phyloP scores from a whole-genome alignment of 2,113 vertebrate species.

The Hippoglossus stenolepis region DNA sequence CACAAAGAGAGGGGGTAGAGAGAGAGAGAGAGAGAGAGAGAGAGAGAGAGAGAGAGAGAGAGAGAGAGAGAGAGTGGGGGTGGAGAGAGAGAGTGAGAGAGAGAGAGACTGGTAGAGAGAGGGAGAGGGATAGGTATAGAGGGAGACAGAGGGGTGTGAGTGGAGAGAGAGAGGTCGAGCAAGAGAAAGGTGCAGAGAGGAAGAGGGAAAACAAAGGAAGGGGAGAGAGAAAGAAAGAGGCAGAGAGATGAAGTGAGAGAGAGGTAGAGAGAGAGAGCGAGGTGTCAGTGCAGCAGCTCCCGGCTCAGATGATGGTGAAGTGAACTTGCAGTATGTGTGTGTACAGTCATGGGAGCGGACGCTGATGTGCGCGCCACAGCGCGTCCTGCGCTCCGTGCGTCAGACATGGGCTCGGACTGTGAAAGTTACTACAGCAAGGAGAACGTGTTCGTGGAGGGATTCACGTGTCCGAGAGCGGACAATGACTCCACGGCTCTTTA shows the following conservation, averaged over 20 bases:
- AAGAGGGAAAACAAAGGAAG: no score
- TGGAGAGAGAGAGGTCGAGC: neutral
- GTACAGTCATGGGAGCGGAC: neutral
- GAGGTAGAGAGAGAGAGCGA: neutral
- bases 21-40: no score
- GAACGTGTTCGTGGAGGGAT: constrained; percentile 84
- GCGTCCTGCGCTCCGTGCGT: neutral
- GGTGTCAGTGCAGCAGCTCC: neutral
- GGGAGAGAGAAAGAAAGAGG: no score
- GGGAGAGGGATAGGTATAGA: no score
- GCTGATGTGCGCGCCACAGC: neutral
- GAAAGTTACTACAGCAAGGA: constrained; percentile 86
- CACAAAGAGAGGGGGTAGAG: no score
- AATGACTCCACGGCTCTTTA: constrained; percentile 83
- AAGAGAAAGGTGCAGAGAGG: no score
- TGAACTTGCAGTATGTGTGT: neutral
- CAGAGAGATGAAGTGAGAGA: no score
- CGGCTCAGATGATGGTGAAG: neutral
- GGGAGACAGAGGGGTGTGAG: neutral
- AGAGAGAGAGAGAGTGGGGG: no score
- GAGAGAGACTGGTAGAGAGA: neutral
- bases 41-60: no score
- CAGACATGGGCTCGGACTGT: constrained; percentile 87
- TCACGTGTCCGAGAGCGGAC: constrained; percentile 87
- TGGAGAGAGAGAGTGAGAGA: neutral